Percentiles rank a stretch among this genome's conserved stretches.
phyloP scores from a whole-genome alignment of 2,113 vertebrate genomes.

The Chionodraco myersi region DNA sequence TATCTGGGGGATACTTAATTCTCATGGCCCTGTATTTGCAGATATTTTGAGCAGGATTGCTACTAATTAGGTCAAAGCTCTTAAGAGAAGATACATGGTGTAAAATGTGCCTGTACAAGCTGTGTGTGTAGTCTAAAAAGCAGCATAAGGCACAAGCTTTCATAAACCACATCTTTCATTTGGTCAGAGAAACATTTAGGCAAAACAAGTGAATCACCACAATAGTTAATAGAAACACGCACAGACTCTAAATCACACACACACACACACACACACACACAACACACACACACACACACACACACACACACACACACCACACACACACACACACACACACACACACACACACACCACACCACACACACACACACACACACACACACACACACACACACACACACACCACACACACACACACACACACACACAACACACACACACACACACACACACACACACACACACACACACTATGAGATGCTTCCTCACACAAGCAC shows the following conservation, averaged over 20 bases:
- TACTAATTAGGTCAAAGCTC: conserved; percentile 62
- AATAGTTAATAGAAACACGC: conserved; percentile 34
- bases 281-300: too few relatives aligned
- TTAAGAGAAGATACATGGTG: conserved; percentile 19
- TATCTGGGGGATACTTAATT: conserved; percentile 23
- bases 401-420: too few relatives aligned
- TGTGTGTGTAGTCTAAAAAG: not conserved
- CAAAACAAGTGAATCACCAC: conserved; percentile 29
- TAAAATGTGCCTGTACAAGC: conserved; percentile 1
- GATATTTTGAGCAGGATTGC: conserved; percentile 43
- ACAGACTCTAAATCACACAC: conserved; percentile 34
- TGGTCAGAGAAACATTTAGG: conserved; percentile 47
- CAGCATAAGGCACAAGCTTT: not conserved
- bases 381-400: too few relatives aligned
- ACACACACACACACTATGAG: conserved; percentile 27
- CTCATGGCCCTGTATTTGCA: conserved; percentile 31
- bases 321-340: too few relatives aligned
- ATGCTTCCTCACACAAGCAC: conserved; percentile 56
- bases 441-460: not conserved
- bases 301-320: too few relatives aligned
- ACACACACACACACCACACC: too few relatives aligned
- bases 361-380: too few relatives aligned
- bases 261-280: too few relatives aligned
- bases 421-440: not conserved
- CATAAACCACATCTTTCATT: conserved; percentile 31